phyloP scores from a whole-genome alignment of 2,888 invertebrate genomes.

The Epinotia nisella region DNA sequence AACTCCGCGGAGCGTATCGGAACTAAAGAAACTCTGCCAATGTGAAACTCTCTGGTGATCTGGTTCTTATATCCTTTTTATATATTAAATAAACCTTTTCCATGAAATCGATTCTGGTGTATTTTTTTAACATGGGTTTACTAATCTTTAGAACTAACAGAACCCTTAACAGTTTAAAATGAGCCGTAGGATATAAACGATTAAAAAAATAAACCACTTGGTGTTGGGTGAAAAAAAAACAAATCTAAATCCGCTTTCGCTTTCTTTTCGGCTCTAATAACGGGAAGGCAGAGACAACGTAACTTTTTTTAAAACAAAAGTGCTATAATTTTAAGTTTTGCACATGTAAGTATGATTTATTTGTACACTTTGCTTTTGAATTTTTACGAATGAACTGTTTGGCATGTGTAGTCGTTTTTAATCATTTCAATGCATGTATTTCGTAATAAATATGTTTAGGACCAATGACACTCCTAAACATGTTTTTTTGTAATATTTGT shows the following conservation, averaged over 20 bases:
- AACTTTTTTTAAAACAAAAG: conserved; percentile 54
- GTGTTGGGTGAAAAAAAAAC: conserved; percentile 66
- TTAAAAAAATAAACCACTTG: conserved; percentile 56
- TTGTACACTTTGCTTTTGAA: conserved; percentile 58
- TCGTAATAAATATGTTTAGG: conserved; percentile 20
- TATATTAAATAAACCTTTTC: conserved; percentile 83
- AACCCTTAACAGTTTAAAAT: conserved; percentile 50
- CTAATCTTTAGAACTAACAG: conserved; percentile 79
- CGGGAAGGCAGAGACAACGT: conserved; percentile 59
- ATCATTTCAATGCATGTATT: conserved; percentile 54
- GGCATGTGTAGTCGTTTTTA: conserved; percentile 73
- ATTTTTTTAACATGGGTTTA: conserved; percentile 84
- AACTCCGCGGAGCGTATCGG: conserved; percentile 44
- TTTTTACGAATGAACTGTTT: conserved; percentile 78
- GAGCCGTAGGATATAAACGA: conserved; percentile 53
- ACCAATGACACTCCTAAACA: not conserved
- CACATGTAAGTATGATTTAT: conserved; percentile 79
- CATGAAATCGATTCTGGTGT: conserved; percentile 83
- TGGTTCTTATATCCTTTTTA: conserved; percentile 79
- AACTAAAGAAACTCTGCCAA: conserved; percentile 55
- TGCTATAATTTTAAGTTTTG: conserved; percentile 63
- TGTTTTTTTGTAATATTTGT: conserved; percentile 8
- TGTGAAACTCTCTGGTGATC: conserved; percentile 68
- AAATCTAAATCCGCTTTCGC: conserved; percentile 65
- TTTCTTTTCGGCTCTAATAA: conserved; percentile 72